Conservation (phyloP, 2,797 vertebrate genomes). For the Pampus argenteus region DNA sequence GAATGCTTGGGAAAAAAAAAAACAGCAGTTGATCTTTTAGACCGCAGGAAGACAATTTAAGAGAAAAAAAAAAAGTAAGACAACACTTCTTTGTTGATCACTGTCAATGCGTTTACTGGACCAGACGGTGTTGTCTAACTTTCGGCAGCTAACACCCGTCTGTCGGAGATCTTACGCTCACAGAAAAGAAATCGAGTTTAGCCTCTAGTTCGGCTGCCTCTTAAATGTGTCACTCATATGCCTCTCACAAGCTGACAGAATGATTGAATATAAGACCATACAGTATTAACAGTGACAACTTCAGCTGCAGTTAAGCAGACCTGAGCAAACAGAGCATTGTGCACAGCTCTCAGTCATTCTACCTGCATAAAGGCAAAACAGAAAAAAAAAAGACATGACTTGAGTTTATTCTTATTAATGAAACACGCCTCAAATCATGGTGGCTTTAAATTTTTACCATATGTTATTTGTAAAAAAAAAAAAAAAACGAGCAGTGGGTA, state of each 20-base stretch:
- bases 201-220: slow-evolving; percentile 80
- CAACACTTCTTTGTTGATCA: slow-evolving; percentile 88
- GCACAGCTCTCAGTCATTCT: slow-evolving; percentile 55
- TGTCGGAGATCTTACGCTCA: slow-evolving; percentile 79
- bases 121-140: slow-evolving; percentile 84
- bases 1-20: slow-evolving; percentile 52
- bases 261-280: slow-evolving; percentile 85
- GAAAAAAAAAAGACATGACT: slow-evolving; percentile 42
- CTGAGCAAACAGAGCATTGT: slow-evolving; percentile 74
- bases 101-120: slow-evolving; percentile 86
- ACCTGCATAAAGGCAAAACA: slow-evolving; percentile 27
- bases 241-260: slow-evolving; percentile 84
- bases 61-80: slow-evolving; percentile 69
- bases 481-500: slow-evolving; percentile 23
- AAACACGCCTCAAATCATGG: slow-evolving; percentile 33
- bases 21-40: slow-evolving; percentile 84
- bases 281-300: slow-evolving; percentile 86
- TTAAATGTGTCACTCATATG: slow-evolving; percentile 84
- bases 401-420: slow-evolving; percentile 54
- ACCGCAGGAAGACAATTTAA: slow-evolving; percentile 77
- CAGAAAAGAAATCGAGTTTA: slow-evolving; percentile 80
- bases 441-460: slow-evolving; percentile 33
- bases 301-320: slow-evolving; percentile 78
- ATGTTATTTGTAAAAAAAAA: slow-evolving; percentile 49
- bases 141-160: slow-evolving; percentile 75